Conservation (phyloP, 2,113 vertebrate genomes). For the Hippoglossus stenolepis region DNA sequence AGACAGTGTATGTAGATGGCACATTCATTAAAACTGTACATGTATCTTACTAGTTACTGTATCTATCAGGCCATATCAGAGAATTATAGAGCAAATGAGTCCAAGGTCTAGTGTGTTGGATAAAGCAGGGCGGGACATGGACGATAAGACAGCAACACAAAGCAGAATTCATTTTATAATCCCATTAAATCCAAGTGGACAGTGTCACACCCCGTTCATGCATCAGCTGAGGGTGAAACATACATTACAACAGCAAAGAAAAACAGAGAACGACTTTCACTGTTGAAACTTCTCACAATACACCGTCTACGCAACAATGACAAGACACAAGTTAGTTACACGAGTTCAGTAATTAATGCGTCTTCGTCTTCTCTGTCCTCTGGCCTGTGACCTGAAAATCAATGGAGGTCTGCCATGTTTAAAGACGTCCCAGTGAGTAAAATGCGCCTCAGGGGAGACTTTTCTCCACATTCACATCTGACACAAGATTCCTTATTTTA, state of each 20-base stretch:
- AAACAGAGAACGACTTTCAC: background rate
- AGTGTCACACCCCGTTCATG: background rate
- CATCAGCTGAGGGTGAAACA: background rate
- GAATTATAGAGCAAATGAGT: too few relatives aligned
- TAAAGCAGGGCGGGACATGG: too few relatives aligned
- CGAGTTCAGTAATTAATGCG: slow-evolving; percentile 7
- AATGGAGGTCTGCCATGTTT: background rate
- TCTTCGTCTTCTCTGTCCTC: background rate
- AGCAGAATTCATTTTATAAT: too few relatives aligned
- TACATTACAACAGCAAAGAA: background rate
- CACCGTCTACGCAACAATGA: background rate
- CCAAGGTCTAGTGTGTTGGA: too few relatives aligned
- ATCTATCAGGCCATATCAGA: too few relatives aligned
- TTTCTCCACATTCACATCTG: background rate
- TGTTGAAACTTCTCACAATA: background rate
- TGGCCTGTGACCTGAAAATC: slow-evolving; percentile 9
- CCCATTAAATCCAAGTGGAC: too few relatives aligned
- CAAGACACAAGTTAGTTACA: background rate
- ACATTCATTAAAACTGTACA: too few relatives aligned
- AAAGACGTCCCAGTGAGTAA: background rate
- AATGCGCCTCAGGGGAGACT: slow-evolving; percentile 4
- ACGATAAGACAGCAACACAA: too few relatives aligned
- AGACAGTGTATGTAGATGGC: too few relatives aligned
- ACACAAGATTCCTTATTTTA: background rate
- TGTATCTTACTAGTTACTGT: too few relatives aligned